Conservation (phyloP, 2,113 vertebrate genomes). For the Charadrius vociferus region DNA sequence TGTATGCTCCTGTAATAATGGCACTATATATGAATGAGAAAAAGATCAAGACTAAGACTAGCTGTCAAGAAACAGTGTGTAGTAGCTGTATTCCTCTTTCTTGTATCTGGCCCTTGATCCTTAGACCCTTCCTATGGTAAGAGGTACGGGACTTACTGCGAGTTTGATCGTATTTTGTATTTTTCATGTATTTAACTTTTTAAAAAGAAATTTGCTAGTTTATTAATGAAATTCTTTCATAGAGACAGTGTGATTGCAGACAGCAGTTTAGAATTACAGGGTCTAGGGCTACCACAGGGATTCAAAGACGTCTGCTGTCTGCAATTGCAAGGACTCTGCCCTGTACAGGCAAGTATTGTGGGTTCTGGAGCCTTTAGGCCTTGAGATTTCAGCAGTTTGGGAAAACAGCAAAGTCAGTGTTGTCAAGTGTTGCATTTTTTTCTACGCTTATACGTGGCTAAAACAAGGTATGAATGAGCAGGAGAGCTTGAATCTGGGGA, state of each 20-base stretch:
- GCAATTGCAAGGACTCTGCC: not conserved
- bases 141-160: not conserved
- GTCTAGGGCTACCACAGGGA: not conserved
- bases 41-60: not conserved
- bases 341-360: not conserved
- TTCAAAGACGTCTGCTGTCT: not conserved
- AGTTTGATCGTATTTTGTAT: not conserved
- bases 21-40: not conserved
- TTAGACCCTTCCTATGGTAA: not conserved
- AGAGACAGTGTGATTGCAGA: not conserved
- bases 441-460: not conserved
- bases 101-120: not conserved
- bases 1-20: not conserved
- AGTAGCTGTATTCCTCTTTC: not conserved
- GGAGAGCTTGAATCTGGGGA: not conserved
- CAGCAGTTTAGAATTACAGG: not conserved
- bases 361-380: not conserved
- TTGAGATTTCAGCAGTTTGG: not conserved
- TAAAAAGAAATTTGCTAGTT: not conserved
- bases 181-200: not conserved
- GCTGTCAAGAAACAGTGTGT: not conserved
- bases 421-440: rapidly evolving
- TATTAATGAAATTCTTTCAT: not conserved
- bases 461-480: not conserved
- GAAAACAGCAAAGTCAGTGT: not conserved